Evolutionary conservation across 2,797 vertebrate species (phyloP).

Genomic region (Pelobates cultripes): DNA sequence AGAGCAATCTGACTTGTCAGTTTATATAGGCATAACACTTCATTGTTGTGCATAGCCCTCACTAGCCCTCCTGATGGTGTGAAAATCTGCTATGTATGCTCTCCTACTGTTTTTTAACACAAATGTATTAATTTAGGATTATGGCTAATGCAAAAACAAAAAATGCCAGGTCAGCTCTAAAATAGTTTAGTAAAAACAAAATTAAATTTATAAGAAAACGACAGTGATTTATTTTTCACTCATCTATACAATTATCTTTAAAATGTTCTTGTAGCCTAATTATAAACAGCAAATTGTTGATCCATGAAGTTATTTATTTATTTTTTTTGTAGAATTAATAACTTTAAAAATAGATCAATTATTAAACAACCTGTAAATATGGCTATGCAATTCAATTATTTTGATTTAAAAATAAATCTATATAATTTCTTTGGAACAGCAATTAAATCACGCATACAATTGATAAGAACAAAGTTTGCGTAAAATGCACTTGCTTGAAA

Average conservation of each 20-base stretch:
- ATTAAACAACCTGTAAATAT: no score
- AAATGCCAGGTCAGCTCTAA: background rate
- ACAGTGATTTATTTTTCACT: background rate
- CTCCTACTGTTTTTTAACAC: constrained; percentile 56
- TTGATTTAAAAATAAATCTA: no score
- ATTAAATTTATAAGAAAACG: constrained; percentile 7
- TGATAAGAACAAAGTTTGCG: no score
- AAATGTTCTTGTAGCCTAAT: background rate
- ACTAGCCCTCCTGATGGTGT: constrained; percentile 64
- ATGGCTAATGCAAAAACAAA: constrained; percentile 6
- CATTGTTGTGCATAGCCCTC: constrained; percentile 66
- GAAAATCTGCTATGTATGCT: constrained; percentile 61
- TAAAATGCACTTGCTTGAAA: no score
- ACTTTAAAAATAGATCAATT: no score
- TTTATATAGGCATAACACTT: constrained; percentile 77
- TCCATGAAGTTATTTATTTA: background rate
- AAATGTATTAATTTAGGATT: constrained; percentile 30
- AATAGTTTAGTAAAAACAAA: background rate
- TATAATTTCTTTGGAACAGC: no score
- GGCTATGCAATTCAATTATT: no score
- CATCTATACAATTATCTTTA: background rate
- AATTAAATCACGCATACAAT: no score
- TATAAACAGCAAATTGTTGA: background rate
- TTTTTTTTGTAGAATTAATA: no score
- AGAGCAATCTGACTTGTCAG: constrained; percentile 78